Evolutionary conservation across 2,113 vertebrate genomes (phyloP), one percentile per base, ranked within the genome.

Genomic region (Eretmochelys imbricata): DNA sequence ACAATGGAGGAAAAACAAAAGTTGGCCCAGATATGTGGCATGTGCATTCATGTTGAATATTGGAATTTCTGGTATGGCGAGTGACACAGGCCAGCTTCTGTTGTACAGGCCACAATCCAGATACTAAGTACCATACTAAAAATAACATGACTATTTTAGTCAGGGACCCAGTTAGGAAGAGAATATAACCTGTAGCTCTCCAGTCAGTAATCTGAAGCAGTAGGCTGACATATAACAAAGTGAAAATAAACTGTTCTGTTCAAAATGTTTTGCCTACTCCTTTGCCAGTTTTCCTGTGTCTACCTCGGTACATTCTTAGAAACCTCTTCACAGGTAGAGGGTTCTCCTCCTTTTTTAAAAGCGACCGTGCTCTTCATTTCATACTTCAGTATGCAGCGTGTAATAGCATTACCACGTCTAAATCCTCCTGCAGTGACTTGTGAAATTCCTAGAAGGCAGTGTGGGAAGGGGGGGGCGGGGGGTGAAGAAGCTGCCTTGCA

Each of bases 91-190:
- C 93, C 85, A 89, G 69, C 82, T 90, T 96, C 96, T 93, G 95
- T 87, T 96, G 88, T 69, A 31, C 92, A 97, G 96, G 93, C 96
- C 95, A 96, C 95, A 96, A 95, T 97, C 97, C 95, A 96, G 95
- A 97, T 97, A 96, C 95, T 95, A 98, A 98, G 89, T 93, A 92
- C 95, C 95, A 82, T 91, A 72, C 98, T 98, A 98, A 98, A 98
- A 98, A 98, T 98, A 98, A 96, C 94, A 4, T 42, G 57, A 82
- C 98, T 98, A 97, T 98, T 98, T 96, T 94, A 53, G 96, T 91
- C 95, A 84, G 82, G 95, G 86, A 95, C 95, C 97, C 95, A 88
- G 94, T 95, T 98, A 98, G 91, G 94, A 92, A 96, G 92, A 93
- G 94, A 85, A 95, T 97, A 94, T 97, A 94, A 97, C 95, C 94